Base-by-base conservation (phyloP, 2,797 vertebrate genomes). In the Ammospiza maritima region DNA sequence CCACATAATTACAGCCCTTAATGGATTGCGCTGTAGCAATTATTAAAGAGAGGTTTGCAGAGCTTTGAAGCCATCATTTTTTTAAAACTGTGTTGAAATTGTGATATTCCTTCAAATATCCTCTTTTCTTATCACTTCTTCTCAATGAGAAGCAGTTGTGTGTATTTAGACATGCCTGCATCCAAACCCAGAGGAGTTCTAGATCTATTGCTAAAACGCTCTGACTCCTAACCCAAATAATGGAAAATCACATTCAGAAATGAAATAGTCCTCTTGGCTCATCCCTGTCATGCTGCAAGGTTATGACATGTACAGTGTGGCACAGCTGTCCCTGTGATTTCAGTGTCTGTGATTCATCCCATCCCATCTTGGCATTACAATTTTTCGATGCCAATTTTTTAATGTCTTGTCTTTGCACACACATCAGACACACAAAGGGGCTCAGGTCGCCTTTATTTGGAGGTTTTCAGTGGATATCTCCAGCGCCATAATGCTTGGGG, bases 31-130 rank as follows among this genome's bases (percentile, higher is more conserved):
- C 54, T 53, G 21, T 84, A 91, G 62, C 54, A 89, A 85, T 93
- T 92, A 88, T 83, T 90, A 90, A 88, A 92, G 57, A 73, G 62
- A 85, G 17, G 42, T 91, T 82, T 93, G 51, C 36, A 78, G 65
- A 90, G 45, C 44, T 78, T 87, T 83, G 85, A 94, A 91, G 64
- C 29, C 26, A 26, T 67, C 20, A 17, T 32, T 17, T 58, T 36
- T n/a, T 77, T 0, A 19, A 84, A 58, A 1, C 22, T 18, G 42
- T 19, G 16, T 21, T 54, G 58, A 83, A 87, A 36, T 20, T 30
- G 27, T 72, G 72, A 38, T 32, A 15, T 45, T 91, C 26, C 70
- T 65, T 60, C 29, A 50, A 40, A 76, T 79, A 82, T 88, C 22
- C 14, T 47, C 56, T 70, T 56, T 5, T 1, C 10, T 53, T 23